These are phyloP conservation scores for Enteromius unitaeniatus DNA, from an alignment of 2,797 vertebrate species.

Conservation along the genomic window DNA sequence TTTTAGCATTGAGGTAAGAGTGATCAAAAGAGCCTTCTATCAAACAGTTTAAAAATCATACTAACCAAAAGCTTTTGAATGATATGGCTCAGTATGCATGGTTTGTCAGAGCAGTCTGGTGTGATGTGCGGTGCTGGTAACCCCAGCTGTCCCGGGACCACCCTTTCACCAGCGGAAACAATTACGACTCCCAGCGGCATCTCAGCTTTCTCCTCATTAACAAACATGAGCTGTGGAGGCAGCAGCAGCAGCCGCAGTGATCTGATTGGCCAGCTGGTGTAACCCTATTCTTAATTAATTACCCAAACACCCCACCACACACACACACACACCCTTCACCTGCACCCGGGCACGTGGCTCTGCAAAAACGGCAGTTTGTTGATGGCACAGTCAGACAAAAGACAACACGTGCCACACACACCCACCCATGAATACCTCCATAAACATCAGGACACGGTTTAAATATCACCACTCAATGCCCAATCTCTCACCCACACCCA, in stretches of 20 bases:
- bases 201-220: constrained; percentile 58
- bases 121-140: constrained; percentile 10
- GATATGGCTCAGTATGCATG: background rate
- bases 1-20: background rate
- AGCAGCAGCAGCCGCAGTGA: constrained; percentile 9
- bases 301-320: constrained; percentile 29
- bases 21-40: background rate
- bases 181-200: constrained; percentile 53
- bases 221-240: constrained; percentile 59
- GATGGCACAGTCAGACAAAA: constrained; percentile 31
- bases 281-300: constrained; percentile 59
- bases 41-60: background rate
- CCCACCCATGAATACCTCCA: constrained; percentile 15
- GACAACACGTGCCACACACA: constrained; percentile 18
- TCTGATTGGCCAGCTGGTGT: constrained; percentile 32
- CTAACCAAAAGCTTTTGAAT: background rate
- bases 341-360: constrained; percentile 22
- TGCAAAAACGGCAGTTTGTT: constrained; percentile 24
- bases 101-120: constrained; percentile 6
- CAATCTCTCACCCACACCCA: background rate
- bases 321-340: constrained; percentile 38
- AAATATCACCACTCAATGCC: constrained; percentile 9
- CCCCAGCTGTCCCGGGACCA: constrained; percentile 57
- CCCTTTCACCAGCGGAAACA: constrained; percentile 57
- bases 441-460: constrained; percentile 22